Conservation (phyloP, 2,797 vertebrate genomes). For the Taeniopygia guttata region DNA sequence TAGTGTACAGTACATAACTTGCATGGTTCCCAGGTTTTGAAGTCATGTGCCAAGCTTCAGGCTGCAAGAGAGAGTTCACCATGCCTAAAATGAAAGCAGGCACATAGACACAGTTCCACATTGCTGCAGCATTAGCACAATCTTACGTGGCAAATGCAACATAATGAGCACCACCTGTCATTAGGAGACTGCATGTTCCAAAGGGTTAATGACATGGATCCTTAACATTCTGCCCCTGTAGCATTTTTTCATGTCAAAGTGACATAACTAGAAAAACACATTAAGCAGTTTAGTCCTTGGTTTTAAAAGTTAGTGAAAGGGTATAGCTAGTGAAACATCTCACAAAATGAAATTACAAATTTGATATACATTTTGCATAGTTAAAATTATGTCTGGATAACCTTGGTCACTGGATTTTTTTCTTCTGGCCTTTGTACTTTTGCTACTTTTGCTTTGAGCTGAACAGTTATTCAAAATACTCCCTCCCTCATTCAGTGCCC, state of each 20-base stretch:
- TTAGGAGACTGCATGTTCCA: background rate
- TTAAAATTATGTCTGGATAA: background rate
- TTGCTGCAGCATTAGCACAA: background rate
- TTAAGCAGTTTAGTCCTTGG: background rate
- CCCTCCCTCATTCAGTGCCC: background rate
- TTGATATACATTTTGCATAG: conserved; percentile 10
- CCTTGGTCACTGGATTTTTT: background rate
- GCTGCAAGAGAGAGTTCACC: background rate
- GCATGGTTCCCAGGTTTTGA: background rate
- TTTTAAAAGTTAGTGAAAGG: background rate
- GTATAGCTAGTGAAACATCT: background rate
- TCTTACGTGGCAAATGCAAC: background rate
- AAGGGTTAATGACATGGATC: background rate
- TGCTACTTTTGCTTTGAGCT: background rate
- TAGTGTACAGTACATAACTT: conserved; percentile 22
- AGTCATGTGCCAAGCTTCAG: background rate
- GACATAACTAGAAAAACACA: background rate
- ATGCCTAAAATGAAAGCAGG: background rate
- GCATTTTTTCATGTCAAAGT: background rate
- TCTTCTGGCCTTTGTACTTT: background rate
- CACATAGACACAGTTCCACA: background rate
- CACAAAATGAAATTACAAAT: background rate
- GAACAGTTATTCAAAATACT: background rate
- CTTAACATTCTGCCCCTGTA: background rate
- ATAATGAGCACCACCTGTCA: background rate